Evolutionary conservation across 2,888 invertebrate species (phyloP), one percentile per base, ranked within the genome.

Genomic region (Steinernema carpocapsae): DNA sequence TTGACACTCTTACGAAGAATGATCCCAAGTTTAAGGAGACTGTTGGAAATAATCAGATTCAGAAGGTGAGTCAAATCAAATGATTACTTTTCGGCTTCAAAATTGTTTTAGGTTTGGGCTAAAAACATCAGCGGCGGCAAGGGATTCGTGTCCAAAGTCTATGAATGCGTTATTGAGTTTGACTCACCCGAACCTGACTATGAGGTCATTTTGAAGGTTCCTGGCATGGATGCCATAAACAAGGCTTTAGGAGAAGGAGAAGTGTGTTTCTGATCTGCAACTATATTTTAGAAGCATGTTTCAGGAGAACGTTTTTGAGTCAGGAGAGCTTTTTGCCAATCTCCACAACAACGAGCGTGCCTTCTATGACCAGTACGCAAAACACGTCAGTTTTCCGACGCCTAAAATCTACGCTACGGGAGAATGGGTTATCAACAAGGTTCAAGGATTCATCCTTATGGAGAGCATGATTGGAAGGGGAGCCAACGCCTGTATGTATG

Each of bases 71-170:
- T 43, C 14, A 12, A 43, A 14, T 43, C 43, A 7, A n/a, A n/a
- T n/a, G n/a, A n/a, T n/a, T n/a, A n/a, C n/a, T n/a, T n/a, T n/a
- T n/a, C 43, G 10, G 14, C 14, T 43, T 43, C 43, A 7, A 43
- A 14, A 14, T 43, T 14, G 43, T 56, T 56, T 26, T 4, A 56
- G 56, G 56, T 56, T 10, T 26, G 4, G 4, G 56, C 56, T 4
- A 4, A 26, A 26, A 24, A 10, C 24, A 56, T 56, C 56, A 19
- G 56, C 22, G 56, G 6, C 14, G 56, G 56, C 14, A 56, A 56
- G 22, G 56, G 56, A 14, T 56, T 56, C 56, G 56, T 56, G 24
- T 56, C 56, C 56, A 56, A 56, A 4, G 26, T 56, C 24, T 56
- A 56, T 17, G 26, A 56, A 14, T 56, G 56, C 26, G 14, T 17